Evolutionary conservation across 2,113 vertebrate genomes (phyloP), one percentile per base, ranked within the genome.

Genomic region (Ranitomeya imitator): DNA sequence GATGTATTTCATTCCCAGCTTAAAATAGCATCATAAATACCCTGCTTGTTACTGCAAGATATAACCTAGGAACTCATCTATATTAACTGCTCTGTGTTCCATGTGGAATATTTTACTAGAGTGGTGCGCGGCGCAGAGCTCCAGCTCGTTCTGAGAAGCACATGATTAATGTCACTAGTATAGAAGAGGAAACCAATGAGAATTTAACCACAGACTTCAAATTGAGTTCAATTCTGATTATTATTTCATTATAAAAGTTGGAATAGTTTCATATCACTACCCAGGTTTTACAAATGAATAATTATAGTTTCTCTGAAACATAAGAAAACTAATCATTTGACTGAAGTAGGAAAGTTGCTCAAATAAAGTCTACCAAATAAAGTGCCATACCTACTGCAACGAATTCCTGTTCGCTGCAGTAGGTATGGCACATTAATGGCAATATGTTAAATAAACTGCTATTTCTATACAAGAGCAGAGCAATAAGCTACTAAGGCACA

Each of bases 21-120:
- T 23, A 7, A 63, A 81, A 81, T 81, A 61, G 26, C 23, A 83
- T 51, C 26, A 63, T 65, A 83, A 21, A 83, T 63, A 83, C 60
- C n/a, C 31, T 65, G 31, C 59, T 81, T 82, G 63, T 59, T 82
- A 82, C 14, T 61, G 31, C 16, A 18, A 59, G 79, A 61, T 82
- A 82, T 18, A 59, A 45, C 57, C 57, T 80, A 26, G 55, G 79
- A 81, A 61, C 79, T 61, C 57, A 81, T 81, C 79, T 81, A 45
- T 65, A 63, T 63, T 65, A 63, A 65, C 80, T 57, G 77, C 52
- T 65, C 16, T 65, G 59, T 37, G 37, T 52, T 65, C 59, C 51
- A 81, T 21, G 79, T 81, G 26, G 59, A 61, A 61, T 63, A 63
- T 45, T 51, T 45, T 19, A 83, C 31, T 63, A 45, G 19, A 14